These are phyloP conservation scores for Trissolcus brochymenae DNA, from an alignment of 2,888 invertebrate genomes.

Conservation along the genomic window DNA sequence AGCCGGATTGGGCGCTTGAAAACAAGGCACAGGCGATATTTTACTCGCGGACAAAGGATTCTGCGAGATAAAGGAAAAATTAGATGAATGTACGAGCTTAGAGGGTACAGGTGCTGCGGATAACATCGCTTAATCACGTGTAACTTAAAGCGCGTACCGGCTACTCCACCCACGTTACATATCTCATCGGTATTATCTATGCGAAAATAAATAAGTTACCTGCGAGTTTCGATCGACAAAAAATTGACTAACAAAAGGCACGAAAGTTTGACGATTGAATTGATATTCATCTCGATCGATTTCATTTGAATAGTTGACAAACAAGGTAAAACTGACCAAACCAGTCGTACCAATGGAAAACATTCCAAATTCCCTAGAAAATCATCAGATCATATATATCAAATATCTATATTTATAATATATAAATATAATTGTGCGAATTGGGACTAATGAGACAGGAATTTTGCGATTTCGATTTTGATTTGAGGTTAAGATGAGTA, in stretches of 20 bases:
- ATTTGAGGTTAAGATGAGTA: too few species aligned
- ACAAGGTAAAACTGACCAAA: too few species aligned
- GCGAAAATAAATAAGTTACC: slow-evolving; percentile 72
- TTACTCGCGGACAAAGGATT: slow-evolving; percentile 22
- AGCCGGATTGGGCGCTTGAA: slow-evolving; percentile 33
- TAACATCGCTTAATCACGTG: slow-evolving; percentile 74
- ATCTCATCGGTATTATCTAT: slow-evolving; percentile 72
- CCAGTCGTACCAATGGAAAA: too few species aligned
- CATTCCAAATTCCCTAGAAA: too few species aligned
- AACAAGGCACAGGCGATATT: slow-evolving; percentile 30
- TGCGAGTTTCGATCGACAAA: slow-evolving; percentile 57
- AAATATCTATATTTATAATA: too few species aligned
- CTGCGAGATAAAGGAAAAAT: slow-evolving; percentile 36
- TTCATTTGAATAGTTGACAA: slow-evolving; percentile 9
- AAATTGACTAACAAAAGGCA: slow-evolving; percentile 40
- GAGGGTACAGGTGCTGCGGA: slow-evolving; percentile 70
- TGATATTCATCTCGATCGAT: slow-evolving; percentile 21
- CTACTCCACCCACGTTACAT: slow-evolving; percentile 71
- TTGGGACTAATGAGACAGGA: too few species aligned
- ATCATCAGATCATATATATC: too few species aligned
- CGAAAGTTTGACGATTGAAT: slow-evolving; percentile 17
- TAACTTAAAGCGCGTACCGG: slow-evolving; percentile 66
- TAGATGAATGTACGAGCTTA: slow-evolving; percentile 66
- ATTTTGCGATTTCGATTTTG: too few species aligned
- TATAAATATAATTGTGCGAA: too few species aligned